A percentile compares a stretch with the other conserved stretches of the same genome.
Evolutionary conservation across 2,113 vertebrate species (phyloP).

Genomic region (Arizona elegans): DNA sequence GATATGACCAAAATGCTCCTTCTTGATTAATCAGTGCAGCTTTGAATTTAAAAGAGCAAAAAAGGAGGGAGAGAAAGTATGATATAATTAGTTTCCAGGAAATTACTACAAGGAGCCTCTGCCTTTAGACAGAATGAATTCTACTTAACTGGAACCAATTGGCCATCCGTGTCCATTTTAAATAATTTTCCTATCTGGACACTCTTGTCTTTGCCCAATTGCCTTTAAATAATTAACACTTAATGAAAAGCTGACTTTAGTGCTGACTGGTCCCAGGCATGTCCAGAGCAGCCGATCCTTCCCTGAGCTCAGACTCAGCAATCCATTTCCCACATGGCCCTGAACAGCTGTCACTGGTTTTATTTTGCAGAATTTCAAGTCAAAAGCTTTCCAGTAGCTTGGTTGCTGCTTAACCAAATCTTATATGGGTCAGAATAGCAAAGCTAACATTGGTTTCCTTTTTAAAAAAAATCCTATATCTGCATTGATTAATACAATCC

Average conservation of each 20-base stretch:
- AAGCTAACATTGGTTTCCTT: not conserved
- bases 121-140: not conserved
- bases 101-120: not conserved
- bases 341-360: not conserved
- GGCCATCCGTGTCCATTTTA: not conserved
- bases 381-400: not conserved
- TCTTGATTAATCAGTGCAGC: not conserved
- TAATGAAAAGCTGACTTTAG: not conserved
- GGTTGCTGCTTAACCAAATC: not conserved
- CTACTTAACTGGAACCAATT: not conserved
- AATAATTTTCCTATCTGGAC: not conserved
- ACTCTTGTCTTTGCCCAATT: not conserved
- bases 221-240: not conserved
- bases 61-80: not conserved
- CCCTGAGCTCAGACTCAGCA: not conserved
- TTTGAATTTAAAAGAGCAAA: not conserved
- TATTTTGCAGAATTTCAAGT: not conserved
- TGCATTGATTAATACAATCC: not conserved
- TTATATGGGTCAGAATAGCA: not conserved
- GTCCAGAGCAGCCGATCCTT: no score
- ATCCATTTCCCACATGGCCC: not conserved
- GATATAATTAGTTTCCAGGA: not conserved
- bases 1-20: not conserved
- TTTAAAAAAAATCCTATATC: not conserved
- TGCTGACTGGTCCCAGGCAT: not conserved